A percentile compares a stretch with the other conserved stretches of the same genome.
Conservation (phyloP, 2,797 vertebrate genomes). For the Phylloscopus collybita region DNA sequence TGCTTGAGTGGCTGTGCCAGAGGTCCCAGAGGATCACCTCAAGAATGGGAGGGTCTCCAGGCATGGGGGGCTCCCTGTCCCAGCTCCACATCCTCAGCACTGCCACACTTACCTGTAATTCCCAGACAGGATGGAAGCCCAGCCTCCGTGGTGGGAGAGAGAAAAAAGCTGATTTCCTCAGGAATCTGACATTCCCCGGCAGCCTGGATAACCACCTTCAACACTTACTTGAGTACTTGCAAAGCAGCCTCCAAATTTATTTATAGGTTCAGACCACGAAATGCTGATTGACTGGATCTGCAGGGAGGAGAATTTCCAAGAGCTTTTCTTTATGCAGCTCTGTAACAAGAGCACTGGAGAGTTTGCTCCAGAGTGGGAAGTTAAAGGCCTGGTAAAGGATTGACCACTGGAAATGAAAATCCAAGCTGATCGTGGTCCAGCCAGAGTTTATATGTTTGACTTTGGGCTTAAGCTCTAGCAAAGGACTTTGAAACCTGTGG, state of each 20-base stretch:
- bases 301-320: neutral
- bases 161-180: neutral
- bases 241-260: neutral
- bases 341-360: neutral
- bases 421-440: neutral
- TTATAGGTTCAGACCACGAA: neutral
- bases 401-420: neutral
- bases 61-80: neutral
- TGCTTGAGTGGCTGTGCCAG: neutral
- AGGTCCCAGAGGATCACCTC: neutral
- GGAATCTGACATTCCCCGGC: neutral
- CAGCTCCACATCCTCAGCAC: fast-evolving
- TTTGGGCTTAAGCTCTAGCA: neutral
- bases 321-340: neutral
- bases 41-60: neutral
- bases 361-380: neutral
- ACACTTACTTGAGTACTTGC: neutral
- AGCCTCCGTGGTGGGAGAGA: neutral
- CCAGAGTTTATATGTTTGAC: neutral
- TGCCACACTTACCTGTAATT: neutral
- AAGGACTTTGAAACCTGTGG: too few species aligned
- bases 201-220: neutral
- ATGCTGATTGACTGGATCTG: neutral
- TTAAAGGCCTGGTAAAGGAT: neutral
- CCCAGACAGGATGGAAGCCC: neutral